Evolutionary conservation across 2,113 vertebrate genomes (phyloP).

Genomic region (Microcebus griseorufus): DNA sequence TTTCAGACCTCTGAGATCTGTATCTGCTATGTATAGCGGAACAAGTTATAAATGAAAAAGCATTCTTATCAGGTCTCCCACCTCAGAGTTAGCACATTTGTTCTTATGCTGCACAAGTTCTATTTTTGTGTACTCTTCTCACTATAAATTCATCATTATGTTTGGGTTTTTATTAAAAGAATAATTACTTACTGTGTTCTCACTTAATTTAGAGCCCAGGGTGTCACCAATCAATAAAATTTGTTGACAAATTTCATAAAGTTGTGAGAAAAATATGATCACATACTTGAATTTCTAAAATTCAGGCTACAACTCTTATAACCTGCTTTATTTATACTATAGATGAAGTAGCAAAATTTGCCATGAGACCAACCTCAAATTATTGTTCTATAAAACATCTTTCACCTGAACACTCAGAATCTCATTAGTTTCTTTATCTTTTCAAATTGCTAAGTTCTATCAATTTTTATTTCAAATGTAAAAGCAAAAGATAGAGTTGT

Average conservation of each 20-base stretch:
- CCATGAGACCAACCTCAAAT: conserved; percentile 55
- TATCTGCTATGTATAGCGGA: not conserved
- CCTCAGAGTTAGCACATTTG: not conserved
- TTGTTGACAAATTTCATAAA: conserved; percentile 43
- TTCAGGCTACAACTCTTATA: conserved; percentile 15
- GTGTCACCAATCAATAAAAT: not conserved
- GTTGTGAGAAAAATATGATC: conserved; percentile 25
- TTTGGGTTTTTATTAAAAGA: not conserved
- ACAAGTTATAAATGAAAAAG: not conserved
- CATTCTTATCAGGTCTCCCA: not conserved
- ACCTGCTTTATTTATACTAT: conserved; percentile 50
- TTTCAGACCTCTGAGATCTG: not conserved
- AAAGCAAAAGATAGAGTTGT: conserved; percentile 7
- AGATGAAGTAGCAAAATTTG: conserved; percentile 56
- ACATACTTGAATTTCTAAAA: conserved; percentile 28
- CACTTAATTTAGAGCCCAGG: conserved; percentile 7
- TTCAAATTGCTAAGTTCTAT: not conserved
- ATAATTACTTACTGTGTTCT: conserved; percentile 33
- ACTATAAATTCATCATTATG: not conserved
- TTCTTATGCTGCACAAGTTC: not conserved
- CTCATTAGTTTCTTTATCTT: conserved; percentile 22
- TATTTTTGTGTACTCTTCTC: not conserved
- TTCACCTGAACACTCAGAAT: conserved; percentile 29
- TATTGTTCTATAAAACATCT: conserved; percentile 50
- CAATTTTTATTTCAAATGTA: conserved; percentile 50